These are phyloP conservation scores for Rhipidura dahli DNA, from an alignment of 2,113 vertebrate genomes.

Conservation along the genomic window DNA sequence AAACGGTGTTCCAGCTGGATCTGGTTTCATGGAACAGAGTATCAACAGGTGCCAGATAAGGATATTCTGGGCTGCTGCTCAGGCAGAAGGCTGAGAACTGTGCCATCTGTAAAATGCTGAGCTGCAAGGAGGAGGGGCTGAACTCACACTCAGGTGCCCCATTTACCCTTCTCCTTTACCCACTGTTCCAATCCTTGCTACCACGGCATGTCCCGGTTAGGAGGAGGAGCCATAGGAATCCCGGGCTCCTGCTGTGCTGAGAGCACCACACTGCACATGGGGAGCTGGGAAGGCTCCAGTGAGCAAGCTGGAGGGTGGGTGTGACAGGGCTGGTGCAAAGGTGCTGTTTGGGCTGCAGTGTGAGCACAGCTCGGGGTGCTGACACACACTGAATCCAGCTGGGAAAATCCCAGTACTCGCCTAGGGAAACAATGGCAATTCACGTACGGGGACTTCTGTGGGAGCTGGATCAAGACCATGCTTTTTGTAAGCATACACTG, in stretches of 20 bases:
- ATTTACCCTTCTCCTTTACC: background rate
- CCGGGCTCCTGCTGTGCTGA: rapidly evolving
- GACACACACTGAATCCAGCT: background rate
- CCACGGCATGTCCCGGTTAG: background rate
- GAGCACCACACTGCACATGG: rapidly evolving
- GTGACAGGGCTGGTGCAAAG: background rate
- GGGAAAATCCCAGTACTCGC: background rate
- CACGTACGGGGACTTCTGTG: rapidly evolving
- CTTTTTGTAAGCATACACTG: background rate
- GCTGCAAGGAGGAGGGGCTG: background rate
- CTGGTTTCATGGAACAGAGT: background rate
- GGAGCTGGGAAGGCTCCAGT: background rate
- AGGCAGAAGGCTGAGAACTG: background rate
- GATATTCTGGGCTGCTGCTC: background rate
- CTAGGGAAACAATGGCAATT: background rate
- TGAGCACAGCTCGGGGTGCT: background rate
- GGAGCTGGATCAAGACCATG: background rate
- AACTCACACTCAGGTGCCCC: background rate
- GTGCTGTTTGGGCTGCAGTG: background rate
- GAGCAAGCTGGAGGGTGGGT: background rate
- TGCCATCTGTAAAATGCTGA: background rate
- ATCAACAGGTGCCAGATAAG: background rate
- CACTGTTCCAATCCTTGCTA: background rate
- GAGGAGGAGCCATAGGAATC: background rate
- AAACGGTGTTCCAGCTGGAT: background rate